A percentile compares a stretch with the other conserved stretches of the same genome.
Conservation (phyloP, 2,113 vertebrate genomes). For the Smithornis capensis region DNA sequence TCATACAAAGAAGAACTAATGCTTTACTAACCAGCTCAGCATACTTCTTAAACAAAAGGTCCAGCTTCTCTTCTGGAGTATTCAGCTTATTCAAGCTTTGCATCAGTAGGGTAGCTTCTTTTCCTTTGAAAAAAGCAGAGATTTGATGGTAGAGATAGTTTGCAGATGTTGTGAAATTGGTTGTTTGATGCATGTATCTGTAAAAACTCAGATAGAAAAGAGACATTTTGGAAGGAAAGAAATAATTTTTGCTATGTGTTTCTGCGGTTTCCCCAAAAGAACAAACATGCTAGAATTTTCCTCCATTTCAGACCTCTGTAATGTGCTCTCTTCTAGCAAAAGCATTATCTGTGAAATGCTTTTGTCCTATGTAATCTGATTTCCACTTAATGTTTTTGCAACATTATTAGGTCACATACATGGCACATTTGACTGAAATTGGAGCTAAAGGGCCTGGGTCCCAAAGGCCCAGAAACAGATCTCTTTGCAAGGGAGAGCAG, state of each 20-base stretch:
- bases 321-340: not conserved
- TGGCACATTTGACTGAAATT: not conserved
- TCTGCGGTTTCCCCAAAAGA: not conserved
- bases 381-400: not conserved
- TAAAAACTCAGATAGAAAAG: not conserved
- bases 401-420: not conserved
- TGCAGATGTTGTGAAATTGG: not conserved
- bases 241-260: not conserved
- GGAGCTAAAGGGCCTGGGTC: not conserved
- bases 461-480: not conserved
- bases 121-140: conserved; percentile 58
- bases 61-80: conserved; percentile 87
- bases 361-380: not conserved
- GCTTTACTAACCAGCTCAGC: conserved; percentile 85
- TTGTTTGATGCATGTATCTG: not conserved
- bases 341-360: not conserved
- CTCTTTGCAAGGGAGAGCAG: not conserved
- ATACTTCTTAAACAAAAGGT: conserved; percentile 85
- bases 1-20: not conserved
- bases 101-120: conserved; percentile 83
- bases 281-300: not conserved
- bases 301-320: not conserved
- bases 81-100: conserved; percentile 82
- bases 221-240: not conserved
- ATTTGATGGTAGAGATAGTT: not conserved